phyloP scores from a whole-genome alignment of 2,113 vertebrate genomes.

The Oreochromis niloticus region DNA sequence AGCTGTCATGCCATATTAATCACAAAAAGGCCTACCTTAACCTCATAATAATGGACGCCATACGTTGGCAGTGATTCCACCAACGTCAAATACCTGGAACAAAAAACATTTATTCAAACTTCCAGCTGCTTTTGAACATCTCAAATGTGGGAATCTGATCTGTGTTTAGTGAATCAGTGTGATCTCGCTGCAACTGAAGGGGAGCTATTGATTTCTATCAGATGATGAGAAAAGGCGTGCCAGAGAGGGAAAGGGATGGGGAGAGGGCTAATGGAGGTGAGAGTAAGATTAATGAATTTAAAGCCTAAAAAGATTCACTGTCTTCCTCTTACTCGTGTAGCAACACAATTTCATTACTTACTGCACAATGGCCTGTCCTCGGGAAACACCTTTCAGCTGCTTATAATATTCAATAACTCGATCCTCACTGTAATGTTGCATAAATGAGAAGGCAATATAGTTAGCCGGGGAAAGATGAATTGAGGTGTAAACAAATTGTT shows the following conservation, averaged over 20 bases:
- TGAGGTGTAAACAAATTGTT: not conserved
- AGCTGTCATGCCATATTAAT: slow-evolving; percentile 3
- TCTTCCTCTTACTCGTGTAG: not conserved
- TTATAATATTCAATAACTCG: slow-evolving; percentile 94
- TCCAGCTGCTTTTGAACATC: not conserved
- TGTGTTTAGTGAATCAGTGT: not conserved
- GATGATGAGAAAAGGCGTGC: slow-evolving; percentile 19
- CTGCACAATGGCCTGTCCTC: slow-evolving; percentile 97
- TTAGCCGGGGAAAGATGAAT: not conserved
- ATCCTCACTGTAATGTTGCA: slow-evolving; percentile 84
- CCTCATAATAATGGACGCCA: slow-evolving; percentile 96
- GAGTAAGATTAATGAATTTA: slow-evolving; percentile 39
- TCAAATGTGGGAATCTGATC: not conserved
- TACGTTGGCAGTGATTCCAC: slow-evolving; percentile 96
- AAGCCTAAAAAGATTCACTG: not conserved
- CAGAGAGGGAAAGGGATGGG: not conserved
- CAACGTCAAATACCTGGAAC: slow-evolving; percentile 91
- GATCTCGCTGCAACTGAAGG: slow-evolving; percentile 22
- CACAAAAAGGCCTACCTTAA: slow-evolving; percentile 82
- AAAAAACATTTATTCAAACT: slow-evolving; percentile 11
- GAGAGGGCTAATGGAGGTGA: slow-evolving; percentile 10
- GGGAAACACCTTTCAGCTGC: slow-evolving; percentile 88
- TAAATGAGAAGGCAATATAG: not conserved
- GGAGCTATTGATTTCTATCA: slow-evolving; percentile 57
- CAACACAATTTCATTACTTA: slow-evolving; percentile 70